Percentiles rank a stretch among this genome's conserved stretches.
phyloP scores from a whole-genome alignment of 1,140 invertebrate species.

The Ostrea denselamellosa region DNA sequence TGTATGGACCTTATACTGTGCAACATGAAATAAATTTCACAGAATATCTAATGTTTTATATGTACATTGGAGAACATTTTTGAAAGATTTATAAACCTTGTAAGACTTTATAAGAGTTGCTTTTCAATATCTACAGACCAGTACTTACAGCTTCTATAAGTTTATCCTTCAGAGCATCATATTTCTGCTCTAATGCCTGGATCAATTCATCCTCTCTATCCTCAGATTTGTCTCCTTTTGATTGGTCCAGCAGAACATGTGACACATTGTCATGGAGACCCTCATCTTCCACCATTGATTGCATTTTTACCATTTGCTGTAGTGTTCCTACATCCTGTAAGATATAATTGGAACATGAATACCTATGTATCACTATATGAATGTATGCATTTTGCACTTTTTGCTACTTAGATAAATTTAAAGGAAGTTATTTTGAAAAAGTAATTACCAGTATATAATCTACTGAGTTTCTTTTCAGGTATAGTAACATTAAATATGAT shows the following conservation, averaged over 20 bases:
- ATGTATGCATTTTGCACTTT: too few relatives aligned
- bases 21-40: too few relatives aligned
- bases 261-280: slow-evolving; percentile 70
- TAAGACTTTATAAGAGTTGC: not conserved
- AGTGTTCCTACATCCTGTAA: slow-evolving; percentile 60
- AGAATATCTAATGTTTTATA: too few relatives aligned
- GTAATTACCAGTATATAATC: too few relatives aligned
- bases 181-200: slow-evolving; percentile 73
- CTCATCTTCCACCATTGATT: slow-evolving; percentile 58
- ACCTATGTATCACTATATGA: too few relatives aligned
- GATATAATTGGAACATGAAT: not conserved
- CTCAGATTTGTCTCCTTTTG: slow-evolving; percentile 50
- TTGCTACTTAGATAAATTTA: too few relatives aligned
- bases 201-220: slow-evolving; percentile 60
- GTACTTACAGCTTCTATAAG: slow-evolving; percentile 69
- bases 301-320: slow-evolving; percentile 59
- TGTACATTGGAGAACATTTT: too few relatives aligned
- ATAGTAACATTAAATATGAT: too few relatives aligned
- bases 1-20: too few relatives aligned
- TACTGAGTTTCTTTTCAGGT: too few relatives aligned
- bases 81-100: too few relatives aligned
- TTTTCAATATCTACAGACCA: not conserved
- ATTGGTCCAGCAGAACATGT: slow-evolving; percentile 61
- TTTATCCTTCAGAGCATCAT: slow-evolving; percentile 74
- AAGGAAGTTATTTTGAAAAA: too few relatives aligned